phyloP scores from a whole-genome alignment of 2,113 vertebrate species.

The Clarias batrachus region DNA sequence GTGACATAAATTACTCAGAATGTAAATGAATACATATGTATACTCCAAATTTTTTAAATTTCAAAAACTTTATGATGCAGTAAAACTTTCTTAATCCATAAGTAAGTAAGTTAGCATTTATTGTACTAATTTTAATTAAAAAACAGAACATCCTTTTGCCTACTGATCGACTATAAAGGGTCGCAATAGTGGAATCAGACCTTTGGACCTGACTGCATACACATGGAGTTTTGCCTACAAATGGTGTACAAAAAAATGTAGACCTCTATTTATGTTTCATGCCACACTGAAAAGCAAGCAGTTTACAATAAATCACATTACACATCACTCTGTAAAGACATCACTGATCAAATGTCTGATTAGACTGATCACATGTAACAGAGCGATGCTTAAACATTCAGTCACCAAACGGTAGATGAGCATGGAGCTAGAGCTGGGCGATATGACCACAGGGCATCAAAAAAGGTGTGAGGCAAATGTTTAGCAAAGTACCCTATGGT shows the following conservation, averaged over 20 bases:
- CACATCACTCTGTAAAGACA: background rate
- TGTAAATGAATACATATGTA: too few relatives aligned
- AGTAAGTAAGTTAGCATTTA: background rate
- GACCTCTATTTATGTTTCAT: background rate
- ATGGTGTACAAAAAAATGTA: background rate
- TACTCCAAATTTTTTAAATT: background rate
- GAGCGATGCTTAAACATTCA: slow-evolving; percentile 31
- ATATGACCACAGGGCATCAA: background rate
- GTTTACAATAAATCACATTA: slow-evolving; percentile 9
- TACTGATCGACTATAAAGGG: background rate
- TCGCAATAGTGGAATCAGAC: background rate
- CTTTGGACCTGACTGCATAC: background rate
- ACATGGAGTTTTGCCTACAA: background rate
- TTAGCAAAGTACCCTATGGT: background rate
- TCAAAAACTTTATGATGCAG: background rate
- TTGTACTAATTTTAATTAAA: background rate
- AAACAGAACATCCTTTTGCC: background rate
- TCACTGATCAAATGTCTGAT: slow-evolving; percentile 2
- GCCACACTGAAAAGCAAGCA: slow-evolving; percentile 23
- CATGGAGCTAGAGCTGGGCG: slow-evolving; percentile 12
- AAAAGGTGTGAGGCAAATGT: background rate
- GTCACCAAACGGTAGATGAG: slow-evolving; percentile 12
- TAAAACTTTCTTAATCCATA: background rate
- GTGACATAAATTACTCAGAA: background rate
- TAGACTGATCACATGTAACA: background rate